Conservation (phyloP, 1,140 invertebrate species). For the Drosophila parabipectinata region DNA sequence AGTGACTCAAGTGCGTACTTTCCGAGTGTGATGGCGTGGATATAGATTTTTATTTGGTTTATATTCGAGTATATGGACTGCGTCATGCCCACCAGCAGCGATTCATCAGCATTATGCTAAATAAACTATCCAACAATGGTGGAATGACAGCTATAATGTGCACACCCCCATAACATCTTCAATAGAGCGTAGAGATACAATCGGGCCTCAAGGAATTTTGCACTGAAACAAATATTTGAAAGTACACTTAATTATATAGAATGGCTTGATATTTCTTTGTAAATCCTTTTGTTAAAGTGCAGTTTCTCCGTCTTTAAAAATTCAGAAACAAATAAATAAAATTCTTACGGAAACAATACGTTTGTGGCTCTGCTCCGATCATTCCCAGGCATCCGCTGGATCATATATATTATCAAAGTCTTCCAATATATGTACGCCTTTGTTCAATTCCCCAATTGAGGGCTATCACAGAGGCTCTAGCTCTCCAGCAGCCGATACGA, state of each 20-base stretch:
- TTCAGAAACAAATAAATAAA: conserved; percentile 26
- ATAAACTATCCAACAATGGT: conserved; percentile 40
- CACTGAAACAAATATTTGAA: conserved; percentile 13
- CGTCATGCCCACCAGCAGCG: conserved; percentile 47
- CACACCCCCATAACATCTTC: conserved; percentile 23
- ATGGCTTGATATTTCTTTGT: background rate
- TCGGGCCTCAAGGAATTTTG: conserved; percentile 19
- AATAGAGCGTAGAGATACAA: conserved; percentile 17
- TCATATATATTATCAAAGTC: conserved; percentile 32
- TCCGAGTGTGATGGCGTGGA: background rate
- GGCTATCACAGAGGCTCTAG: conserved; percentile 14
- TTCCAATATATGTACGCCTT: conserved; percentile 41
- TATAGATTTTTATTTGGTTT: background rate
- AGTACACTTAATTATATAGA: background rate
- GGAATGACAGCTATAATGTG: conserved; percentile 41
- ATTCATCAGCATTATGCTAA: conserved; percentile 43
- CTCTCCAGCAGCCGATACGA: conserved; percentile 28
- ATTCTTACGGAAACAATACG: conserved; percentile 6
- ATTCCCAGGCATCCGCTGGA: conserved; percentile 35
- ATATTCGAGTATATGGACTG: conserved; percentile 15
- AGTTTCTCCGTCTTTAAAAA: background rate
- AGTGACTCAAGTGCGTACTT: conserved; percentile 47
- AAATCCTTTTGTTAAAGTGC: background rate
- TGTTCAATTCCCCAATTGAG: conserved; percentile 42
- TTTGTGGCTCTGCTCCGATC: conserved; percentile 7